Evolutionary conservation across 2,888 invertebrate species (phyloP), one percentile per base, ranked within the genome.

Genomic region (Blomia tropicalis): DNA sequence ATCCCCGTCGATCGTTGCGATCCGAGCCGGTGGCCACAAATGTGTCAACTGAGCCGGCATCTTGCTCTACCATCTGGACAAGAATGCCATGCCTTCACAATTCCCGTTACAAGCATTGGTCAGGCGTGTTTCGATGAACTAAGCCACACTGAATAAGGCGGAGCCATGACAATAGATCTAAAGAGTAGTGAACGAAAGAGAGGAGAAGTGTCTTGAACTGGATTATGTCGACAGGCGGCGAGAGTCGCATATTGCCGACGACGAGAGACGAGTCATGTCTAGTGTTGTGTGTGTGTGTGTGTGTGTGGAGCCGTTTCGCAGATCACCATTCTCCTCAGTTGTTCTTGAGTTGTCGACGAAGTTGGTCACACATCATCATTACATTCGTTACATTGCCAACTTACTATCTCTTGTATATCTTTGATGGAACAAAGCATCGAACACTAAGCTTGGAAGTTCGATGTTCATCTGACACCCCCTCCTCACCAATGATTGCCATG

Each of bases 31-130:
- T 27, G 51, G 5, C 51, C 7, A 27, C 51, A n/a, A 47, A 11
- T 47, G 7, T 47, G 51, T 7, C 51, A 47, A 27, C 7, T 47
- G 23, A 47, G 22, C 27, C 51, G 51, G 51, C n/a, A 22, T 47
- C 51, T 27, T 19, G 51, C 51, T 22, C 51, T 25, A n/a, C n/a
- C 51, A 7, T 47, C 51, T 47, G 11, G 41, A 14, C 41, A n/a
- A 41, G 14, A 25, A 25, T 19, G 51, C 51, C 51, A 47, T 25
- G 51, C 51, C 51, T 47, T 11, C 51, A 47, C 51, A 47, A 47
- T 47, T 47, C 51, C 51, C 51, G 51, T 47, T 47, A 47, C 51
- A 7, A 47, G n/a, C 51, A 47, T 47, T 47, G 51, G 51, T n/a
- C 51, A 47, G 51, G 51, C 51, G 51, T 47, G 51, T 47, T 47